phyloP scores from a whole-genome alignment of 2,113 vertebrate species.

The Phocoena phocoena region DNA sequence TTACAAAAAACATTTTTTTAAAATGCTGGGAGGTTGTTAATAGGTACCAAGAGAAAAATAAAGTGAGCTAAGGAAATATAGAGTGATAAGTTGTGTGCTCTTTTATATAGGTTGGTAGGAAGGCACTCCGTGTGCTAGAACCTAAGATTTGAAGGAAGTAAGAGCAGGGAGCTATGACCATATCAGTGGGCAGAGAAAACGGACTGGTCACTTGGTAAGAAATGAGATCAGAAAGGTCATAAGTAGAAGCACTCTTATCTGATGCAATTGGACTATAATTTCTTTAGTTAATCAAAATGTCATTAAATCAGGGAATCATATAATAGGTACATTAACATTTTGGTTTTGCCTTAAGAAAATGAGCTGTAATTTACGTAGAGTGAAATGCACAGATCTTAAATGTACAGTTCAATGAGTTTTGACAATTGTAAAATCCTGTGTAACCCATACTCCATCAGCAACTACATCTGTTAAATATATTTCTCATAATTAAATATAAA shows the following conservation, averaged over 20 bases:
- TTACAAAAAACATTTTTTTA: not conserved
- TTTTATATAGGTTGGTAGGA: not conserved
- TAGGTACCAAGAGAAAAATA: not conserved
- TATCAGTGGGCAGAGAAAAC: not conserved
- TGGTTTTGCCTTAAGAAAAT: not conserved
- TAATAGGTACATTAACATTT: not conserved
- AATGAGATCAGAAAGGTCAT: not conserved
- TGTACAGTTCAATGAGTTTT: not conserved
- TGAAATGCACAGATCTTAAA: not conserved
- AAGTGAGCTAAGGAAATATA: not conserved
- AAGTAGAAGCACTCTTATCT: not conserved
- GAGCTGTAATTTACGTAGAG: not conserved
- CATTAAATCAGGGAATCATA: not conserved
- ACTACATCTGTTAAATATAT: not conserved
- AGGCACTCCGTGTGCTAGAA: not conserved
- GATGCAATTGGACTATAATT: not conserved
- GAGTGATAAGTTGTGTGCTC: not conserved
- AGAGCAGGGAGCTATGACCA: not conserved
- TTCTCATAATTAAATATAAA: not conserved
- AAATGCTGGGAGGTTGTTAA: not conserved
- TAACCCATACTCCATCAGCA: not conserved
- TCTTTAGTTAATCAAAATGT: not conserved
- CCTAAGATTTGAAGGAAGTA: not conserved
- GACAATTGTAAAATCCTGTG: not conserved
- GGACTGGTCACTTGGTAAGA: not conserved